phyloP scores from a whole-genome alignment of 1,140 invertebrate species.

The Trachelipus rathkii region DNA sequence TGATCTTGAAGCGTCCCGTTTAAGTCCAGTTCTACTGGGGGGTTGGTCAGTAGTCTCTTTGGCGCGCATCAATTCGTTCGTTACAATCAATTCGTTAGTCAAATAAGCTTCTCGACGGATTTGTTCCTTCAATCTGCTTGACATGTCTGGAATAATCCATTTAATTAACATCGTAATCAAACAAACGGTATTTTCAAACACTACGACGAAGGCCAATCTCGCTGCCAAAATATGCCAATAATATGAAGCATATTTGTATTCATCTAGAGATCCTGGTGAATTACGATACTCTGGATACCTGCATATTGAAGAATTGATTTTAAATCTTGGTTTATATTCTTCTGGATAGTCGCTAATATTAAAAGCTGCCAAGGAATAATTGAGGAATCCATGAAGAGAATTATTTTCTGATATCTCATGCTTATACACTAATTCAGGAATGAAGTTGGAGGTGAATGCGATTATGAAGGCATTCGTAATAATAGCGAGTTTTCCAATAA shows the following conservation, averaged over 20 bases:
- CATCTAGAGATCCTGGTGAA: constrained; percentile 51
- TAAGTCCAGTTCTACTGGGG: too few species aligned
- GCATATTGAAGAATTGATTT: background rate
- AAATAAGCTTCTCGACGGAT: constrained; percentile 80
- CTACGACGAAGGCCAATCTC: constrained; percentile 80
- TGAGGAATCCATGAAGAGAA: constrained; percentile 70
- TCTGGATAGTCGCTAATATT: constrained; percentile 30
- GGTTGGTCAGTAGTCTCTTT: background rate
- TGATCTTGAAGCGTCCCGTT: too few species aligned
- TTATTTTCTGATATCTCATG: constrained; percentile 59
- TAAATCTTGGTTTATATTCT: constrained; percentile 25
- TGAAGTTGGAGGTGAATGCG: constrained; percentile 96
- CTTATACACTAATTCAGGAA: constrained; percentile 83
- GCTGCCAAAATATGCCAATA: constrained; percentile 90
- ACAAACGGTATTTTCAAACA: constrained; percentile 87
- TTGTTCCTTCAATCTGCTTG: constrained; percentile 66
- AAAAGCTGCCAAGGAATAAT: constrained; percentile 50
- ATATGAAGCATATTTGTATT: constrained; percentile 68
- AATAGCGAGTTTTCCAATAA: constrained; percentile 82
- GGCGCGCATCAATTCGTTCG: constrained; percentile 60
- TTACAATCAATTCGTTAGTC: constrained; percentile 84
- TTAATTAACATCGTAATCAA: constrained; percentile 74
- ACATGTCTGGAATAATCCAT: constrained; percentile 83
- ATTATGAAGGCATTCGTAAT: constrained; percentile 96
- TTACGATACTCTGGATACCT: constrained; percentile 66